Conservation (phyloP, 2,888 invertebrate genomes). For the Tenodera sinensis region DNA sequence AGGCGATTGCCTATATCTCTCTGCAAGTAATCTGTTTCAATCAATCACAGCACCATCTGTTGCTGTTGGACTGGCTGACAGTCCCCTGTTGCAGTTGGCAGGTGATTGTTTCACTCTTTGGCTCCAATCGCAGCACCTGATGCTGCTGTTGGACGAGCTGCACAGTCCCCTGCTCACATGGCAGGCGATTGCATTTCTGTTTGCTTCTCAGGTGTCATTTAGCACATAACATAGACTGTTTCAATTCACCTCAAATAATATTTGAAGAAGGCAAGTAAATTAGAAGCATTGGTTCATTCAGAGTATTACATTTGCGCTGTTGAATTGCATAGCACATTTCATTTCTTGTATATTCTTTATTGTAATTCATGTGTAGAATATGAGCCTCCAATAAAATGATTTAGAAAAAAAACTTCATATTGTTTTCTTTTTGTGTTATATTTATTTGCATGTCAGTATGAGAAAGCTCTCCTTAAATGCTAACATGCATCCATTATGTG, state of each 20-base stretch:
- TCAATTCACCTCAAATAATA: neutral
- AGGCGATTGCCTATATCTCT: conserved; percentile 18
- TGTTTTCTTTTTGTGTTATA: neutral
- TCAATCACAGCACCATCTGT: conserved; percentile 19
- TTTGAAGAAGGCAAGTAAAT: conserved; percentile 12
- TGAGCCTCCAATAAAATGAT: neutral
- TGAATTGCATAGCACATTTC: conserved; percentile 15
- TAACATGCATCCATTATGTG: no score
- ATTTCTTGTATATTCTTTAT: conserved; percentile 9
- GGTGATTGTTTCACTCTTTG: conserved; percentile 39
- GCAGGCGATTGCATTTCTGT: conserved; percentile 33
- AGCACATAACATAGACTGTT: neutral
- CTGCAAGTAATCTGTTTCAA: neutral
- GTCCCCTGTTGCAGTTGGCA: conserved; percentile 33
- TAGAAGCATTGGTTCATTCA: neutral
- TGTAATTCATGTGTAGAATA: conserved; percentile 15
- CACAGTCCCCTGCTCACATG: conserved; percentile 24
- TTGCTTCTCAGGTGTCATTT: conserved; percentile 1
- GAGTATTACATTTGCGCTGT: conserved; percentile 2
- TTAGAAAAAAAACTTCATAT: neutral
- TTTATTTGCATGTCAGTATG: neutral
- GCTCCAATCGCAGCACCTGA: conserved; percentile 27
- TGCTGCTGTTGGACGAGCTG: conserved; percentile 30
- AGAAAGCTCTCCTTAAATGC: no score
- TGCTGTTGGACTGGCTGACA: conserved; percentile 15